Percentiles rank a stretch among this genome's conserved stretches.
phyloP scores from a whole-genome alignment of 2,113 vertebrate genomes.

The Rhagologus leucostigma region DNA sequence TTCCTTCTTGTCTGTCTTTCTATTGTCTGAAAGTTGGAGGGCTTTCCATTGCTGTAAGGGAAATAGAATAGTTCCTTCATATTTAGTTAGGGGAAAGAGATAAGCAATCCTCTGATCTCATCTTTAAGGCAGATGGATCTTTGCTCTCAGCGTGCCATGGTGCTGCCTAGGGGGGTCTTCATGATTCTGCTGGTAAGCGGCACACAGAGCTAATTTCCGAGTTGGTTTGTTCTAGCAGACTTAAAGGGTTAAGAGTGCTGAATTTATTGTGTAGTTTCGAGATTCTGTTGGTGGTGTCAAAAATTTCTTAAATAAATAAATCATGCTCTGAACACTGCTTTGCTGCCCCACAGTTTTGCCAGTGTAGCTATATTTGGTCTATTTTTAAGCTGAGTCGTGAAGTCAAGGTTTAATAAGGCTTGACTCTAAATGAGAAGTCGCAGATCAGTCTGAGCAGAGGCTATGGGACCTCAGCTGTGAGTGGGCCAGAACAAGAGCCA shows the following conservation, averaged over 20 bases:
- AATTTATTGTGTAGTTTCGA: neutral
- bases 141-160: neutral
- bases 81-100: neutral
- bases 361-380: neutral
- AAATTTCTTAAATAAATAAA: neutral
- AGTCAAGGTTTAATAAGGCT: neutral
- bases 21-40: neutral
- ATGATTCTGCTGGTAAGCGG: neutral
- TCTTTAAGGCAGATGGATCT: neutral
- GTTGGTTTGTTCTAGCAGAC: neutral
- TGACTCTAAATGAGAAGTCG: neutral
- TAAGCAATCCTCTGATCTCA: neutral
- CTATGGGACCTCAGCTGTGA: neutral
- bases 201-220: neutral
- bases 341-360: neutral
- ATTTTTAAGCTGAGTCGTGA: neutral
- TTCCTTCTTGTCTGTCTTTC: neutral
- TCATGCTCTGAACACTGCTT: neutral
- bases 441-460: neutral
- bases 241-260: neutral
- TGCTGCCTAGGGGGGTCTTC: neutral
- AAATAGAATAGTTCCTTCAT: neutral
- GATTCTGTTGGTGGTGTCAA: neutral
- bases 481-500: rapidly evolving
- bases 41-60: neutral